Conservation (phyloP, 2,113 vertebrate genomes). For the Psittacus erithacus region DNA sequence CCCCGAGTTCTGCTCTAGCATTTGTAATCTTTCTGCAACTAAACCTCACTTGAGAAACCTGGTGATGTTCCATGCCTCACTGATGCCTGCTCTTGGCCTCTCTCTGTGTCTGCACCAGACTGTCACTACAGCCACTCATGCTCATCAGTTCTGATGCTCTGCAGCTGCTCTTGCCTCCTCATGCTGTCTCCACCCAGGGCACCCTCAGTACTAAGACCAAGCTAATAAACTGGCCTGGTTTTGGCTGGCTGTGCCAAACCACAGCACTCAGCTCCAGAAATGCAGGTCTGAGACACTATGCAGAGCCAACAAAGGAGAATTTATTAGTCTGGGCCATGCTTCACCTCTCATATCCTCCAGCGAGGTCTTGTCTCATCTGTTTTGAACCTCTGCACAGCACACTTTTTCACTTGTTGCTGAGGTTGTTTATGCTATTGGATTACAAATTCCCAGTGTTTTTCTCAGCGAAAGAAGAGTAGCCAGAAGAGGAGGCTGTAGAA, state of each 20-base stretch:
- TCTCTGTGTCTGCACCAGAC: background rate
- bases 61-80: background rate
- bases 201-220: background rate
- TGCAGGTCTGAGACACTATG: background rate
- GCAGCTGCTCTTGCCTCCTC: background rate
- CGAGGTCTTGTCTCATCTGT: background rate
- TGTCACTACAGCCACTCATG: background rate
- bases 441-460: constrained; percentile 9
- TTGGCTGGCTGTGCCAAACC: constrained; percentile 1
- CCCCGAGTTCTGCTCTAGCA: background rate
- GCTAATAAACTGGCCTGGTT: background rate
- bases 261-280: background rate
- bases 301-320: constrained; percentile 25
- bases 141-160: background rate
- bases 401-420: constrained; percentile 7
- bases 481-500: background rate
- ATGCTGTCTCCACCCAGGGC: background rate
- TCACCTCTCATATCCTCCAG: constrained; percentile 2
- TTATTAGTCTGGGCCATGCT: constrained; percentile 39
- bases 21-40: background rate
- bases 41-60: background rate
- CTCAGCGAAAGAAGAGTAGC: background rate
- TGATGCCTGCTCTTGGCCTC: accelerated
- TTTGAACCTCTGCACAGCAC: background rate
- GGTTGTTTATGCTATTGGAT: constrained; percentile 38